These are phyloP conservation scores for Stenurella melanura DNA, from an alignment of 2,888 invertebrate species.

Conservation along the genomic window DNA sequence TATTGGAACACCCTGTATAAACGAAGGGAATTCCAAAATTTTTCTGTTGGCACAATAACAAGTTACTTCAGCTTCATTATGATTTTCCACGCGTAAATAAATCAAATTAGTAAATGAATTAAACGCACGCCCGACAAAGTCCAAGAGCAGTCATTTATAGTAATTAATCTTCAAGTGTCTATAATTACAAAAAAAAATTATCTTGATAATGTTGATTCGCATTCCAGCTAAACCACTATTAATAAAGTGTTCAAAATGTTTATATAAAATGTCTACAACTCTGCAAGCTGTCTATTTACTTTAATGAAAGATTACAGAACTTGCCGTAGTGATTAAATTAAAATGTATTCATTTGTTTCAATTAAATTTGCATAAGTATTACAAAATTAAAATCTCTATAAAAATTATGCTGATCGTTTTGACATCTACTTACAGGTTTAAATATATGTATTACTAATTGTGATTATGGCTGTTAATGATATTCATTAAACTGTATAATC, in stretches of 20 bases:
- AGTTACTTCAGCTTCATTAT: too few relatives aligned
- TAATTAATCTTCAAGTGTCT: neutral
- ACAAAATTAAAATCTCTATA: slow-evolving; percentile 29
- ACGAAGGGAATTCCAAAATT: too few relatives aligned
- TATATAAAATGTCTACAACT: slow-evolving; percentile 13
- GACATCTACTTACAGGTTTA: slow-evolving; percentile 30
- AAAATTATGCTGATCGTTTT: slow-evolving; percentile 29
- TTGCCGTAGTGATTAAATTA: slow-evolving; percentile 23
- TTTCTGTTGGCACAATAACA: too few relatives aligned
- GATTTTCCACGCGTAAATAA: too few relatives aligned
- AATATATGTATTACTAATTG: slow-evolving; percentile 37
- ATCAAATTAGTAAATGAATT: neutral
- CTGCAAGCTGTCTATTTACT: slow-evolving; percentile 10
- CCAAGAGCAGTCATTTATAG: neutral
- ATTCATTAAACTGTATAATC: slow-evolving; percentile 18
- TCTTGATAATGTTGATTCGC: neutral
- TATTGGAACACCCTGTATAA: too few relatives aligned
- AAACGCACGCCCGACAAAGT: neutral
- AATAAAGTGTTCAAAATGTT: slow-evolving; percentile 20
- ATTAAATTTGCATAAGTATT: slow-evolving; percentile 31
- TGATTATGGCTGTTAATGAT: slow-evolving; percentile 26
- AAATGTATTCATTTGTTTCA: slow-evolving; percentile 28
- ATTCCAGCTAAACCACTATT: neutral
- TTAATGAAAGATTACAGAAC: neutral
- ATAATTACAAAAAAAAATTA: neutral